Percentiles rank a stretch among this genome's conserved stretches.
Conservation (phyloP, 2,113 vertebrate genomes). For the Dromas ardeola region DNA sequence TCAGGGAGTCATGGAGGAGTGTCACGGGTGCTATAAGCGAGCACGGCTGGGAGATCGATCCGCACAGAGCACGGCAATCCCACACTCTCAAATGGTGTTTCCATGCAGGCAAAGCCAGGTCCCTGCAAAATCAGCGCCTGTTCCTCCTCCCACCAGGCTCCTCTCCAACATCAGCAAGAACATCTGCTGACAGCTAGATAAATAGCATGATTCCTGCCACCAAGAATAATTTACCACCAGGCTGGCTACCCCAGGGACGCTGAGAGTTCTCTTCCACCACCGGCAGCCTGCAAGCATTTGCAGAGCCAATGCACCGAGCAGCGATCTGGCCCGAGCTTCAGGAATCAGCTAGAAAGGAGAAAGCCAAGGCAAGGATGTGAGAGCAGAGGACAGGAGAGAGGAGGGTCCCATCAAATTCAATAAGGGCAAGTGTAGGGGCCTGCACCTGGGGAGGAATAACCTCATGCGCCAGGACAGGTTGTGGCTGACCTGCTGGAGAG, state of each 20-base stretch:
- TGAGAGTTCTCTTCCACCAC: not conserved
- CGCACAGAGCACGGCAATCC: not conserved
- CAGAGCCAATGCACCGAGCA: not conserved
- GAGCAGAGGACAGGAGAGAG: not conserved
- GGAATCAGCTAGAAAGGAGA: not conserved
- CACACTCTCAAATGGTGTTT: not conserved
- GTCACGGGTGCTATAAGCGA: not conserved
- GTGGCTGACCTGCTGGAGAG: too few relatives aligned
- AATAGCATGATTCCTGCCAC: not conserved
- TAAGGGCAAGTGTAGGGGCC: too few relatives aligned
- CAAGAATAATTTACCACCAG: not conserved
- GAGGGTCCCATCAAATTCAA: not conserved
- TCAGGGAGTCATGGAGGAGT: not conserved
- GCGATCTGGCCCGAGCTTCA: rapidly evolving
- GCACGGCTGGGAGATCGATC: not conserved
- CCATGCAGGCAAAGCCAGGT: not conserved
- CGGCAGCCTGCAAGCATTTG: not conserved
- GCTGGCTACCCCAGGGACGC: not conserved
- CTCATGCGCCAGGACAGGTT: too few relatives aligned
- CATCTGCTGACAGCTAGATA: not conserved
- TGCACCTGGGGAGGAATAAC: too few relatives aligned
- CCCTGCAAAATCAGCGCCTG: not conserved
- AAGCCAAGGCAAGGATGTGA: not conserved
- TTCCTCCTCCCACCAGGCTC: not conserved
- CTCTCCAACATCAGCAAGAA: not conserved